phyloP scores from a whole-genome alignment of 2,888 invertebrate species.

The Ashinkailepas kermadecensis region DNA sequence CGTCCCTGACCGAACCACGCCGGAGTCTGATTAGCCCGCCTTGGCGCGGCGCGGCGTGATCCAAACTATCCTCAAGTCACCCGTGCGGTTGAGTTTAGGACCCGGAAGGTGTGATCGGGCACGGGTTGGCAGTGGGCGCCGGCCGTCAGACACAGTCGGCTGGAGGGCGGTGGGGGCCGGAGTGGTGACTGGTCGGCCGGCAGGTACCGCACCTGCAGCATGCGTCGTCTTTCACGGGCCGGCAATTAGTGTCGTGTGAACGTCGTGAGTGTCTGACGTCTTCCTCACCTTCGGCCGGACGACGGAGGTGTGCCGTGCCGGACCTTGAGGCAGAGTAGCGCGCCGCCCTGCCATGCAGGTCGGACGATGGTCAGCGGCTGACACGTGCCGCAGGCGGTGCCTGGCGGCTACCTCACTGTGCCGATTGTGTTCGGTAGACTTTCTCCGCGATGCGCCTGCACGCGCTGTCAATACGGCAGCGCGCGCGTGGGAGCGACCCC shows the following conservation, averaged over 20 bases:
- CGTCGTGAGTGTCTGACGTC: too few species aligned
- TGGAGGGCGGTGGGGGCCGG: too few species aligned
- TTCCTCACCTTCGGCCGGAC: conserved; percentile 38
- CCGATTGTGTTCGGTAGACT: background rate
- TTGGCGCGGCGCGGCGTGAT: conserved; percentile 56
- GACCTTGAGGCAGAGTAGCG: conserved; percentile 46
- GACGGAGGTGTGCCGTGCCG: conserved; percentile 45
- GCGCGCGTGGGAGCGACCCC: conserved; percentile 9
- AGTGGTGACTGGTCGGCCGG: too few species aligned
- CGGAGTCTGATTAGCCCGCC: too few species aligned
- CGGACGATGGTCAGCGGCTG: conserved; percentile 26
- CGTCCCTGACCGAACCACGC: too few species aligned
- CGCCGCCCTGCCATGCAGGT: conserved; percentile 36
- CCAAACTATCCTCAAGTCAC: conserved; percentile 54
- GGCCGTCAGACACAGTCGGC: too few species aligned
- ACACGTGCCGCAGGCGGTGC: conserved; percentile 38
- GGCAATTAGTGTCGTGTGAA: too few species aligned
- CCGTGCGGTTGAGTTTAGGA: too few species aligned
- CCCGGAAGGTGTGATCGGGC: too few species aligned
- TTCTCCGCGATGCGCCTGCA: background rate
- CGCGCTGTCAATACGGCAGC: background rate
- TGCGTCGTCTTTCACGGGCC: too few species aligned
- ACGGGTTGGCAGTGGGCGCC: too few species aligned
- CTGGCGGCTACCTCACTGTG: conserved; percentile 35
- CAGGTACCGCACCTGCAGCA: too few species aligned